A percentile compares a stretch with the other conserved stretches of the same genome.
Evolutionary conservation across 2,888 invertebrate species (phyloP).

Genomic region (Thecocarcelia acutangulata): DNA sequence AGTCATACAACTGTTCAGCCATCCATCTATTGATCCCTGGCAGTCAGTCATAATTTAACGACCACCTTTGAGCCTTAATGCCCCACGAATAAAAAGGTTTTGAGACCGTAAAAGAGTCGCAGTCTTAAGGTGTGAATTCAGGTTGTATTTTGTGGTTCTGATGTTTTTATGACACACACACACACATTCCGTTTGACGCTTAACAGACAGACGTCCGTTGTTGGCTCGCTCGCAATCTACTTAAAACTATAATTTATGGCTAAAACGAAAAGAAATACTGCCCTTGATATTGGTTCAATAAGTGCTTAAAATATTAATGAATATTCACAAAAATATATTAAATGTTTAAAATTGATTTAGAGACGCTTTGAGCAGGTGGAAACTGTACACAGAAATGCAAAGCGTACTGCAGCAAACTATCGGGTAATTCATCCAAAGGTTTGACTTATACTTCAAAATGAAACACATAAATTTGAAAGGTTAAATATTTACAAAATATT

Average conservation of each 20-base stretch:
- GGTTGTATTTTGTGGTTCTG: slow-evolving; percentile 41
- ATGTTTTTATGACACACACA: slow-evolving; percentile 59
- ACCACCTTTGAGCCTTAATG: slow-evolving; percentile 61
- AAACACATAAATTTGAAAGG: too few species aligned
- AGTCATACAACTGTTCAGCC: not conserved
- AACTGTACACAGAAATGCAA: too few species aligned
- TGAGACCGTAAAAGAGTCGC: slow-evolving; percentile 30
- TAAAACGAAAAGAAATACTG: slow-evolving; percentile 2
- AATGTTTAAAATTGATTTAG: too few species aligned
- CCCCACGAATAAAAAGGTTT: slow-evolving; percentile 17
- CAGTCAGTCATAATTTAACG: slow-evolving; percentile 48
- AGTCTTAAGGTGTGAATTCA: slow-evolving; percentile 58
- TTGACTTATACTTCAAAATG: too few species aligned
- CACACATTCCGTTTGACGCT: slow-evolving; percentile 49
- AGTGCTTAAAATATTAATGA: slow-evolving; percentile 1
- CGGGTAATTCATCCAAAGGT: too few species aligned
- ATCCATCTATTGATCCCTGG: slow-evolving; percentile 39
- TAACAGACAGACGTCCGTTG: slow-evolving; percentile 1
- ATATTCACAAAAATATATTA: too few species aligned
- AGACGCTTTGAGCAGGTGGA: too few species aligned
- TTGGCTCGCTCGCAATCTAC: slow-evolving; percentile 8
- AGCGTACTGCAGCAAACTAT: too few species aligned
- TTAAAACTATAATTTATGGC: slow-evolving; percentile 45
- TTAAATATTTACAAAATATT: too few species aligned
- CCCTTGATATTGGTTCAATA: slow-evolving; percentile 17